These are phyloP conservation scores for Cacoxenus indagator DNA, from an alignment of 2,888 invertebrate species.

Conservation along the genomic window DNA sequence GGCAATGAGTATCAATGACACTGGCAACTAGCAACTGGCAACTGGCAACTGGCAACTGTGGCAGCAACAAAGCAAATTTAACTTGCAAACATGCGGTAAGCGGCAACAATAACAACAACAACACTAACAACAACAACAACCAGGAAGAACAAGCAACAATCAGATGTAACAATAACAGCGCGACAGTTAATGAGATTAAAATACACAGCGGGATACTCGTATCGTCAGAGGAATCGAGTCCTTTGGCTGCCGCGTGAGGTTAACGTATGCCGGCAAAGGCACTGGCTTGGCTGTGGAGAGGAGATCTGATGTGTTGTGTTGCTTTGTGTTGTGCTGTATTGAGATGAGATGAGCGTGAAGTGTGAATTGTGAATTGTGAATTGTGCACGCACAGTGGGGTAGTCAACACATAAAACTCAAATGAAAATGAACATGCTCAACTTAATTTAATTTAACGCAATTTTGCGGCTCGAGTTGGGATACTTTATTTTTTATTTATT, in stretches of 20 bases:
- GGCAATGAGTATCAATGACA: constrained; percentile 2
- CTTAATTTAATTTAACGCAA: background rate
- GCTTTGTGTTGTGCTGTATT: too few species aligned
- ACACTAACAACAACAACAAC: constrained; percentile 30
- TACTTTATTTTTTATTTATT: constrained; percentile 32
- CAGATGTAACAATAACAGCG: constrained; percentile 30
- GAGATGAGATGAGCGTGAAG: too few species aligned
- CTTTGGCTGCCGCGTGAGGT: too few species aligned
- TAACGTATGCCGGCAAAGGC: too few species aligned
- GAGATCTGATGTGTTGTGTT: too few species aligned
- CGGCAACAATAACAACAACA: constrained; percentile 31
- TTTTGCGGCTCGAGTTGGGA: constrained; percentile 29
- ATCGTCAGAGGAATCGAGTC: background rate
- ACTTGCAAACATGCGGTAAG: background rate
- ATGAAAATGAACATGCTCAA: background rate
- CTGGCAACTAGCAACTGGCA: constrained; percentile 28
- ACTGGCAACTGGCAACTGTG: constrained; percentile 29
- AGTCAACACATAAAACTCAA: background rate
- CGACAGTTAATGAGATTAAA: constrained; percentile 64
- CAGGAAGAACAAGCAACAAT: constrained; percentile 7
- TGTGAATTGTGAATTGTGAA: background rate
- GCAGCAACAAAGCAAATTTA: background rate
- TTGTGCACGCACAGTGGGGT: background rate
- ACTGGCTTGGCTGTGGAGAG: too few species aligned
- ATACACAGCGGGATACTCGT: constrained; percentile 49